These are phyloP conservation scores for Acronicta aceris DNA, from an alignment of 2,888 invertebrate genomes.

Conservation along the genomic window DNA sequence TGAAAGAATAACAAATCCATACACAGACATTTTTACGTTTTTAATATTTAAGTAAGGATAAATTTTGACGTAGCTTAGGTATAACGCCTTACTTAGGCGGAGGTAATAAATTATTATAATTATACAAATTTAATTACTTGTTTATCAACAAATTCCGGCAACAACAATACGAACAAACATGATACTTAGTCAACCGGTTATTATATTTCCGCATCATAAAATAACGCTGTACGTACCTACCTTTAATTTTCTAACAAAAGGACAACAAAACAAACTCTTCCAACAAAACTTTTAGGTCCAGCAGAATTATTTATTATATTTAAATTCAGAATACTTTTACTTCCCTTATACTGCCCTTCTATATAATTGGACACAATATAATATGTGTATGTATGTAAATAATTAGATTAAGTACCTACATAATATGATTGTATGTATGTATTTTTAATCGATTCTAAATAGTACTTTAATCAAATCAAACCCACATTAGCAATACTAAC, in stretches of 20 bases:
- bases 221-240: background rate
- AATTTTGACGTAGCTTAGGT: background rate
- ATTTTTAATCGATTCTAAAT: no score
- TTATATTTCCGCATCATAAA: constrained; percentile 2
- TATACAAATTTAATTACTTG: constrained; percentile 1
- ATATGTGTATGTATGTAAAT: no score
- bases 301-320: constrained; percentile 5
- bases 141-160: background rate
- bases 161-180: background rate
- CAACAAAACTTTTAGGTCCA: background rate
- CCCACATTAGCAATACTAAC: no score
- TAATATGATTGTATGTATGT: no score
- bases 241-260: constrained; percentile 9
- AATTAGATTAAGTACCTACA: no score
- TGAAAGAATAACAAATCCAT: no score
- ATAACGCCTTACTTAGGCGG: background rate
- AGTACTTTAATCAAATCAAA: no score
- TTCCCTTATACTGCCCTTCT: no score
- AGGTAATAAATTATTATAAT: background rate
- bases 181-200: background rate
- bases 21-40: no score
- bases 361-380: no score
- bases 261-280: no score
- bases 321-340: background rate
- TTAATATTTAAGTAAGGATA: no score